Conservation (phyloP, 1,140 invertebrate species). For the Cherax destructor region DNA sequence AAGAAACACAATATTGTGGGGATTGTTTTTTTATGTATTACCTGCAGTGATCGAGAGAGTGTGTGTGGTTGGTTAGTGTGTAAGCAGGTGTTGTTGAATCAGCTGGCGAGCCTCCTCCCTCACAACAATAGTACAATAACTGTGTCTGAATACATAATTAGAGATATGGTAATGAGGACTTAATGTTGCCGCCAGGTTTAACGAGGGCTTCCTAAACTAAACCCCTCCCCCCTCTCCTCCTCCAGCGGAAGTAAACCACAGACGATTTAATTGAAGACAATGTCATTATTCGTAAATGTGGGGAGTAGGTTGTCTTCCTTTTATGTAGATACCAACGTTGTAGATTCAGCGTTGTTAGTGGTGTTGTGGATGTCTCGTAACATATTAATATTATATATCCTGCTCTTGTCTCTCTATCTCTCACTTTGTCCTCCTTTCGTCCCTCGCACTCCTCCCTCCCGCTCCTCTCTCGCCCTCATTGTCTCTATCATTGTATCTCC, state of each 20-base stretch:
- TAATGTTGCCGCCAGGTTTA: background rate
- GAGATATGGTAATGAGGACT: slow-evolving; percentile 6
- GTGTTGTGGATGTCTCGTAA: too few relatives aligned
- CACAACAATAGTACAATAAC: background rate
- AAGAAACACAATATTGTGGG: too few relatives aligned
- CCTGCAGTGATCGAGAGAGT: too few relatives aligned
- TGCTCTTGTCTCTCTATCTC: too few relatives aligned
- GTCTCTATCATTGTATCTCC: too few relatives aligned
- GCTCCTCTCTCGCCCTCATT: too few relatives aligned
- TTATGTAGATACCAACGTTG: background rate
- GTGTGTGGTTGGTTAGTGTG: background rate
- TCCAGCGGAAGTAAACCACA: background rate
- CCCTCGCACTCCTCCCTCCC: too few relatives aligned
- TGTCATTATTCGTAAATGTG: background rate
- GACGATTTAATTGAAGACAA: background rate
- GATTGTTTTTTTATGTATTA: too few relatives aligned
- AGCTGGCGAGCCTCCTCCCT: background rate
- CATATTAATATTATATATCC: too few relatives aligned
- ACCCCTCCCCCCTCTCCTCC: background rate
- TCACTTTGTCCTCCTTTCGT: too few relatives aligned
- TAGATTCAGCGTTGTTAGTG: background rate
- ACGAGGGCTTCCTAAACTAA: slow-evolving; percentile 1
- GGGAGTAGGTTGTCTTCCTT: background rate
- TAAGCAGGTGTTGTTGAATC: background rate
- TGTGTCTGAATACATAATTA: slow-evolving; percentile 4